Evolutionary conservation across 2,888 invertebrate genomes (phyloP), one percentile per base, ranked within the genome.

Genomic region (Rhingia campestris): DNA sequence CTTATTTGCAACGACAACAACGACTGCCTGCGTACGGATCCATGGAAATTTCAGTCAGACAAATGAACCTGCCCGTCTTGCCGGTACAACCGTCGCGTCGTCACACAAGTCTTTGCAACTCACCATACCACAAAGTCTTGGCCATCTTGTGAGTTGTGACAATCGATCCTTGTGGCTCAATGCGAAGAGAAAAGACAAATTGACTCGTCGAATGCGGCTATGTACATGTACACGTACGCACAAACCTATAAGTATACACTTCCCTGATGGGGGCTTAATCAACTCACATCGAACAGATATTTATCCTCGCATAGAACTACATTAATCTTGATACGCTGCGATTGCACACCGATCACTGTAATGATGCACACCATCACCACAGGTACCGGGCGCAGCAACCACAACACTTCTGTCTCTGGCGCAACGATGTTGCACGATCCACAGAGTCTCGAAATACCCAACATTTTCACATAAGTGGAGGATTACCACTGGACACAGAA

Each of bases 251-350:
- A 10, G 22, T 22, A 35, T 22, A 41, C 54, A 64, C 41, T 47
- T 54, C 59, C 47, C 43, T 61, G 66, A 79, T 70, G 80, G 84
- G 47, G 67, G 69, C 75, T 61, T 84, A 84, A 84, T 84, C 84
- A 84, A 84, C 84, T 84, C 80, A 66, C 74, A 84, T 75, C 80
- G 74, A 84, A 70, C 84, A 84, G 80, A 70, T 84, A 80, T 75
- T 84, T 84, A 84, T 84, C 54, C 80, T 51, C 70, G 84, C 69
- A 61, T 75, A 80, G 82, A 75, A 80, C 80, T 80, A 53, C 84
- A 84, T 84, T 84, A 84, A 80, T 80, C 84, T 80, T 74, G 61
- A 74, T 80, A 66, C 84, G 64, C 56, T 69, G 37, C 43, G 54
- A 70, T 54, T 74, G 80, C 66, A 66, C 45, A 66, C 45, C 59